Evolutionary conservation across 2,797 vertebrate species (phyloP), one percentile per base, ranked within the genome.

Genomic region (Enteromius trimaculatus): DNA sequence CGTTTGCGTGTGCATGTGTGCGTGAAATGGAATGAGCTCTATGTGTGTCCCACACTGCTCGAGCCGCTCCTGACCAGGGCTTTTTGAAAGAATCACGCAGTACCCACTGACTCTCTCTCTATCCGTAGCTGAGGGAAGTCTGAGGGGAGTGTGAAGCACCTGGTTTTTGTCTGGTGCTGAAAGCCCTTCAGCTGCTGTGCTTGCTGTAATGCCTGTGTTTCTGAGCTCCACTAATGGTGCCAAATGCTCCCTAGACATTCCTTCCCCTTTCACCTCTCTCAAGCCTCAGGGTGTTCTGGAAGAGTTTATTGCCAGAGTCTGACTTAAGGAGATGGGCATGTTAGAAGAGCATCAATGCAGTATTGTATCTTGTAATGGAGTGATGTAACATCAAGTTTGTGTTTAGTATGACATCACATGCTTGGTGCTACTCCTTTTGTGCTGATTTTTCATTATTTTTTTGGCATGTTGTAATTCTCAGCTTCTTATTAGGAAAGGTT

Each of bases 21-120:
- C 76, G 26, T 80, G 84, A 95, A 93, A 93, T 92, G 92, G 89
- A 91, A 93, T 94, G 92, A 93, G 92, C 92, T 93, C 92, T 92
- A 89, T 92, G 88, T 89, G 88, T 91, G 92, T 93, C 91, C 92
- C 91, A 92, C 91, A 91, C 87, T 87, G 87, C 90, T 88, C 55
- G 49, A 83, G 71, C 58, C n/a, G 3, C 23, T 64, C 31, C 51
- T 60, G 65, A 62, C 51, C 19, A 69, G 72, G 23, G 21, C 39
- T 77, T 49, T 49, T 11, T n/a, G 64, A 58, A 76, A 55, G 31
- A 82, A 76, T 39, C 55, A 31, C 21, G 69, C 39, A 9, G 58
- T 64, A 17, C 8, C 53, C 31, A 64, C 31, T 65, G n/a, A n/a
- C n/a, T 79, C 49, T 71, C 53, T 29, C 53, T 29, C 42, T 16